phyloP scores from a whole-genome alignment of 2,797 vertebrate species.

The Kryptopterus vitreolus region DNA sequence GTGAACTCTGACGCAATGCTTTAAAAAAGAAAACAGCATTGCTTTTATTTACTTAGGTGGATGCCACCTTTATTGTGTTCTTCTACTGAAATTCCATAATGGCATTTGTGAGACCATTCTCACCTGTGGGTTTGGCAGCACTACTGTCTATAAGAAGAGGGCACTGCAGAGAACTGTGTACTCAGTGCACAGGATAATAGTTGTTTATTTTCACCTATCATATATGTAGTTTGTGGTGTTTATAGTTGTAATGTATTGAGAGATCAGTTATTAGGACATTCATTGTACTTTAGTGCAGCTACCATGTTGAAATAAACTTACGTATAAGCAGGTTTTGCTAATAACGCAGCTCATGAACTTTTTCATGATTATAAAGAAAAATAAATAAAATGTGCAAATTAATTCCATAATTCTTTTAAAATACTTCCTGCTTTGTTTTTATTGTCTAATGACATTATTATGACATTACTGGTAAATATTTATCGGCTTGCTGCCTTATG shows the following conservation, averaged over 20 bases:
- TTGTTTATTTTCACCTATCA: no score
- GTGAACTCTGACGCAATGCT: not conserved
- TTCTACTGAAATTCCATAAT: not conserved
- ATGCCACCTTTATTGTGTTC: not conserved
- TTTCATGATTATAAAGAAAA: not conserved
- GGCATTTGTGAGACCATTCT: not conserved
- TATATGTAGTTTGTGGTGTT: not conserved
- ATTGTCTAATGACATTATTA: no score
- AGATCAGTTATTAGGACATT: not conserved
- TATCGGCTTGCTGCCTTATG: no score
- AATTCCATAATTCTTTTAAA: no score
- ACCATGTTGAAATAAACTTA: not conserved
- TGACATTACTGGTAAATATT: no score
- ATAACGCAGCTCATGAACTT: not conserved
- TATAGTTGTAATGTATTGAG: not conserved
- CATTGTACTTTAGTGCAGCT: no score
- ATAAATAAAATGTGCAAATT: no score
- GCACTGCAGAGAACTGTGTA: not conserved
- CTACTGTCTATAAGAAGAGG: not conserved
- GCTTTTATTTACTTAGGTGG: not conserved
- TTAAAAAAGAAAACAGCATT: not conserved
- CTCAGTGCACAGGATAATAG: not conserved
- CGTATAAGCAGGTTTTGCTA: not conserved
- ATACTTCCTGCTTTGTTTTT: no score
- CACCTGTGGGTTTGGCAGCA: not conserved